Percentiles rank a stretch among this genome's conserved stretches.
These are phyloP conservation scores for Cyclura pinguis DNA, from an alignment of 2,797 vertebrate genomes.

Conservation along the genomic window DNA sequence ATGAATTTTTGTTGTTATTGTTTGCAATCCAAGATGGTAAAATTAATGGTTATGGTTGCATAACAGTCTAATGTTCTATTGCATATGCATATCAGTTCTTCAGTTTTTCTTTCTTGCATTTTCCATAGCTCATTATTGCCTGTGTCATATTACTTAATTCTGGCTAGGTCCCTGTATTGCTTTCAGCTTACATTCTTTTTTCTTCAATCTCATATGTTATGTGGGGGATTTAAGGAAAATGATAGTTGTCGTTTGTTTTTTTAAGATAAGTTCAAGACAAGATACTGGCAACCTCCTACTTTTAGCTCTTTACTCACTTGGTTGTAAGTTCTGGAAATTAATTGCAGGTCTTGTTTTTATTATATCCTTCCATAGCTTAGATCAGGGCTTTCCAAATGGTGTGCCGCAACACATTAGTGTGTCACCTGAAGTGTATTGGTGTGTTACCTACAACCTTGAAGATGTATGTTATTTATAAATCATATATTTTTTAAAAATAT, in stretches of 20 bases:
- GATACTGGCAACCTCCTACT: background rate
- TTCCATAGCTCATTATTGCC: background rate
- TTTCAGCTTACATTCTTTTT: slow-evolving; percentile 1
- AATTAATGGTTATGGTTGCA: slow-evolving; percentile 3
- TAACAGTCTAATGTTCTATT: slow-evolving; percentile 14
- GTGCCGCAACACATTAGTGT: too few relatives aligned
- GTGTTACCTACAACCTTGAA: too few relatives aligned
- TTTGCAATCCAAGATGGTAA: background rate
- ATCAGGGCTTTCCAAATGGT: too few relatives aligned
- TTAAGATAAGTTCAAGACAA: background rate
- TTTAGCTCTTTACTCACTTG: background rate
- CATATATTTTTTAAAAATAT: too few relatives aligned
- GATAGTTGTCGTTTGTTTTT: background rate
- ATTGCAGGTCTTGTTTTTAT: background rate
- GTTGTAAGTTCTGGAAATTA: background rate
- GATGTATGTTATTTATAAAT: too few relatives aligned
- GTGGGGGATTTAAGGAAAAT: background rate
- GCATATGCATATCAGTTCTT: background rate
- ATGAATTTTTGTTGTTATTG: accelerated
- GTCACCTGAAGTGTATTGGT: too few relatives aligned
- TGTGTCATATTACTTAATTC: slow-evolving; percentile 5
- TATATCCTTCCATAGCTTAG: background rate
- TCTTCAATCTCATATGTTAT: background rate
- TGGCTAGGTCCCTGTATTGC: background rate
- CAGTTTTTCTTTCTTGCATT: slow-evolving; percentile 34